Base-by-base conservation (phyloP, 64 coral and sea anemone genomes). In the Actinia tenebrosa region DNA sequence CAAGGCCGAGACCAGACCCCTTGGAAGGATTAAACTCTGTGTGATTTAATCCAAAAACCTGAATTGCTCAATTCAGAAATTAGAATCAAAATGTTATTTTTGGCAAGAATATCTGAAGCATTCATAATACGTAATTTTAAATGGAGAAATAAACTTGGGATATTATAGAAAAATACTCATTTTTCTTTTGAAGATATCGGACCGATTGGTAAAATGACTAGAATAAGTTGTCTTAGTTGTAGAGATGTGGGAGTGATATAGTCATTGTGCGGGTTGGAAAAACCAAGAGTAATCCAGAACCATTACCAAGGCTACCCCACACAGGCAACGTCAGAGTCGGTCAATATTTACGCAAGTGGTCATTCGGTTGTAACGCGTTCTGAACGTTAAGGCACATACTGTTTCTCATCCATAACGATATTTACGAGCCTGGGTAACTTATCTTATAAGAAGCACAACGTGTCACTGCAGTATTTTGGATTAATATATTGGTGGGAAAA, bases 401-500 rank as follows among this genome's bases (percentile, higher is more conserved):
- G 23, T 16, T 75, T 30, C 13, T 75, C 13, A 75, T 27, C 69
- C 69, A 75, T 42, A 75, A 75, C 69, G 25, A 75, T 75, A 30
- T 75, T 75, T 7, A 75, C 42, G 69, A 75, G 11, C 4, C 1
- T 9, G 26, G 26, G 26, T 42, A 75, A 75, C 69, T 75, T 75
- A 75, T 75, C 69, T 42, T 75, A 9, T 16, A 42, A 2, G 1
- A 27, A 15, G 69, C 8, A 26, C 27, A 7, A 10, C 19, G 15
- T 81, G 2, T 20, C 79, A 37, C 45, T 20, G 46, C 44, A 4
- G 0, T 20, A 19, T 14, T 52, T 81, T 44, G 45, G 15, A 16
- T 53, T 53, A n/a, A 81, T 19, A 81, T 19, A 53, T 81, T 81
- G 79, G 79, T 81, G 79, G 79, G 79, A 81, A 81, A 50, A 81